Evolutionary conservation across 2,113 vertebrate genomes (phyloP), one percentile per base, ranked within the genome.

Genomic region (Psittacus erithacus): DNA sequence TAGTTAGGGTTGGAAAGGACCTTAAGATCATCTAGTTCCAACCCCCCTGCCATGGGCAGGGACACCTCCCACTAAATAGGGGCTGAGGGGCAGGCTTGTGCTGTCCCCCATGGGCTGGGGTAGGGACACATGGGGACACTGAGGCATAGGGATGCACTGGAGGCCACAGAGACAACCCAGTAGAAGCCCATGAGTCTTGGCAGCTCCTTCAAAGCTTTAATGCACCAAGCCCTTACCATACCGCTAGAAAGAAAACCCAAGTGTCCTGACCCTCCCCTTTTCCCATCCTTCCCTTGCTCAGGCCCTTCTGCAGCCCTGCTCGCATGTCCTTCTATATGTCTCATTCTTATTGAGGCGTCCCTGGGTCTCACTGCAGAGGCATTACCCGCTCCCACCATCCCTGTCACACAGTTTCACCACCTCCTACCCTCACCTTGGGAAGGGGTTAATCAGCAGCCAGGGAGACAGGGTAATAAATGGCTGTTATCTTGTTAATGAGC

Each of bases 401-500:
- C 64, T 65, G 41, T 76, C 86, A 68, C 73, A 80, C 31, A 8
- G 52, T 82, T 78, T 71, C 35, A 50, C 73, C 68, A 35, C 9
- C 53, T n/a, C 50, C 81, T 53, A 13, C 75, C 59, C 60, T 75
- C 18, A 1, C 52, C 63, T 69, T 68, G 90, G 91, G 70, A 79
- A 94, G 71, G 59, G 44, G 98, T 98, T 98, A 98, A 98, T 98
- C 97, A 98, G 97, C 97, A 98, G 98, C 96, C 92, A 95, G 94
- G 89, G 90, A 83, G 95, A 97, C 97, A 95, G 78, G 93, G 93
- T 95, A 98, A 98, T 98, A 98, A 98, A 98, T 98, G 95, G 96
- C 86, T 10, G 96, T 98, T 98, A 98, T 98, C 98, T 98, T 62
- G 93, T 97, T 98, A 98, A 98, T 98, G 98, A 98, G 98, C 95